Percentiles rank a stretch among this genome's conserved stretches.
These are phyloP conservation scores for Callorhinus ursinus DNA, from an alignment of 2,113 vertebrate species.

Conservation along the genomic window DNA sequence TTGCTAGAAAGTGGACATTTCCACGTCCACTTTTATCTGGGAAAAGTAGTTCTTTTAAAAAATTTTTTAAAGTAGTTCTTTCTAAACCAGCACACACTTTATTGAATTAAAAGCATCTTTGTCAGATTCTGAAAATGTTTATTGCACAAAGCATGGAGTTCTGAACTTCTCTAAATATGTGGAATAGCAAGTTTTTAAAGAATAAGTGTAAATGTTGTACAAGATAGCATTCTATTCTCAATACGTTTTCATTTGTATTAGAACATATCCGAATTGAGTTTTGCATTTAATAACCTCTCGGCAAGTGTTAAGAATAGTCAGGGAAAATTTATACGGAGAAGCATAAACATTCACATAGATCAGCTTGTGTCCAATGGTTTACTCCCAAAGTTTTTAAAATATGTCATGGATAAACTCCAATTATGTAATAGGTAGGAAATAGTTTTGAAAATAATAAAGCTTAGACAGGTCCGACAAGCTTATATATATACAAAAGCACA, in stretches of 20 bases:
- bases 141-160: conserved; percentile 53
- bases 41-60: conserved; percentile 87
- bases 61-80: conserved; percentile 84
- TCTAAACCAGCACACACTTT: conserved; percentile 75
- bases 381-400: conserved; percentile 53
- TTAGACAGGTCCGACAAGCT: conserved; percentile 17
- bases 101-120: conserved; percentile 70
- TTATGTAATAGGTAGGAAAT: conserved; percentile 52
- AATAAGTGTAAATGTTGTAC: conserved; percentile 66
- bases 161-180: conserved; percentile 56
- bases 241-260: conserved; percentile 53
- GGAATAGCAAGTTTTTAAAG: conserved; percentile 8
- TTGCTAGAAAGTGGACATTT: conserved; percentile 88
- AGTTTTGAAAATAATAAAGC: conserved; percentile 60
- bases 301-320: conserved; percentile 45
- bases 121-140: conserved; percentile 1
- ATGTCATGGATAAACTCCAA: conserved; percentile 4
- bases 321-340: conserved; percentile 29
- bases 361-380: conserved; percentile 14
- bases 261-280: conserved; percentile 7
- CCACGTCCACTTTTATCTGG: conserved; percentile 87
- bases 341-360: conserved; percentile 1
- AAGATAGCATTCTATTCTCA: conserved; percentile 24
- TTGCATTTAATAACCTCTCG: conserved; percentile 58
- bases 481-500: conserved; percentile 34